Conservation (phyloP, 2,797 vertebrate species). For the Sus cebifrons region DNA sequence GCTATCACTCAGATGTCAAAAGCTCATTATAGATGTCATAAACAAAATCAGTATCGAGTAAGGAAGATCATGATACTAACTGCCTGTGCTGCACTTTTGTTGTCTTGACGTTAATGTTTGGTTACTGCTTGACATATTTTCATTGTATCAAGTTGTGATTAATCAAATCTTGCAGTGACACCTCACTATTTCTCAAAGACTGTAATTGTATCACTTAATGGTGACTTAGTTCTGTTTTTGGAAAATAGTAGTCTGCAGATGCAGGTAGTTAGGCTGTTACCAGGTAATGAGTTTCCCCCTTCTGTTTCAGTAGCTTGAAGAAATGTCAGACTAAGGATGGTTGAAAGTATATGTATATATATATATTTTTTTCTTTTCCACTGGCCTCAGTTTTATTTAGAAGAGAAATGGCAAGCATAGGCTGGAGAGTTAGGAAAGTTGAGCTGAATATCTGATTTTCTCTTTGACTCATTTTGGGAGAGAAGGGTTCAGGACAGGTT, state of each 20-base stretch:
- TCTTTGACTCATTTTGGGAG: neutral
- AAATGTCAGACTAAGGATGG: neutral
- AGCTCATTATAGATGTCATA: constrained; percentile 86
- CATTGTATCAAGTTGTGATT: constrained; percentile 80
- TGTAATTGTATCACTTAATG: constrained; percentile 69
- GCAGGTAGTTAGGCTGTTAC: constrained; percentile 39
- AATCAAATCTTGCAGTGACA: constrained; percentile 70
- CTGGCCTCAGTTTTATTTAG: neutral
- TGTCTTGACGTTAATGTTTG: constrained; percentile 82
- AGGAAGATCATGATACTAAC: constrained; percentile 83
- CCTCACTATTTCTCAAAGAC: constrained; percentile 70
- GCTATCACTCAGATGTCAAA: constrained; percentile 90
- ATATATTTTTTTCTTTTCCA: neutral
- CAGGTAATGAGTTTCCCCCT: constrained; percentile 54
- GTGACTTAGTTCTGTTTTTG: constrained; percentile 69
- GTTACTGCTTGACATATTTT: constrained; percentile 83
- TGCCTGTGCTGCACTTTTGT: constrained; percentile 67
- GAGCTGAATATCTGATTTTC: constrained; percentile 53
- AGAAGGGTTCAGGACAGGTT: neutral
- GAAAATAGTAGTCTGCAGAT: constrained; percentile 62
- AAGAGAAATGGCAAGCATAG: neutral
- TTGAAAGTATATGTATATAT: neutral
- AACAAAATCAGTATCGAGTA: constrained; percentile 87
- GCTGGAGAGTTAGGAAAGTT: constrained; percentile 4
- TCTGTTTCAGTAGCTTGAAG: neutral